A percentile compares a stretch with the other conserved stretches of the same genome.
Evolutionary conservation across 2,888 invertebrate species (phyloP).

Genomic region (Latheticus oryzae): DNA sequence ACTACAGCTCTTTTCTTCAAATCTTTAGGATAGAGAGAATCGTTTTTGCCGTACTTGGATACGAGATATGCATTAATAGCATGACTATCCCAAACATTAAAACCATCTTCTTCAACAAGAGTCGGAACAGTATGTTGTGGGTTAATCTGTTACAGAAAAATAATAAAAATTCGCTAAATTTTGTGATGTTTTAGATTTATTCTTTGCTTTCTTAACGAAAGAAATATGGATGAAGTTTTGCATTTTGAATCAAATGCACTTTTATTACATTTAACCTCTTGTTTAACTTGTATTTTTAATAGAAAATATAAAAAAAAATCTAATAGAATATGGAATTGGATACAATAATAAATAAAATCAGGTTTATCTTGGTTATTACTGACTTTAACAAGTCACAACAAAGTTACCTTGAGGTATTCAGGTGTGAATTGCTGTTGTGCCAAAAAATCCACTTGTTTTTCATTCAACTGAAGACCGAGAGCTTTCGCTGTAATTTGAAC

Average conservation of each 20-base stretch:
- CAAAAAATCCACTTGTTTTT: constrained; percentile 62
- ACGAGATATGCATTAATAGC: constrained; percentile 74
- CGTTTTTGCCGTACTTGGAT: constrained; percentile 69
- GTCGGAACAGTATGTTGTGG: constrained; percentile 75
- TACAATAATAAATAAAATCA: too few relatives aligned
- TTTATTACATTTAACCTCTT: too few relatives aligned
- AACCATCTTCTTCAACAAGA: constrained; percentile 69
- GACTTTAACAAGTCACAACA: too few relatives aligned
- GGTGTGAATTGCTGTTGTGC: constrained; percentile 62
- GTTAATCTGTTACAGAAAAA: constrained; percentile 70
- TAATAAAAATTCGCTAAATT: too few relatives aligned
- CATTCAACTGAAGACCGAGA: constrained; percentile 64
- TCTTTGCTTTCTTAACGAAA: too few relatives aligned
- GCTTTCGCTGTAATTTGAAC: constrained; percentile 66
- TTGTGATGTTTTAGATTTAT: too few relatives aligned
- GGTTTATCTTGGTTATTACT: too few relatives aligned
- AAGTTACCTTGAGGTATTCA: constrained; percentile 64
- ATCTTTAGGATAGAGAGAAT: constrained; percentile 70
- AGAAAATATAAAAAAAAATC: too few relatives aligned
- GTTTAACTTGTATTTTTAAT: too few relatives aligned
- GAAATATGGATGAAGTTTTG: constrained; percentile 19
- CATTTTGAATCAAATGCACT: too few relatives aligned
- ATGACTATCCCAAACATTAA: constrained; percentile 74
- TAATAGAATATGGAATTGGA: too few relatives aligned
- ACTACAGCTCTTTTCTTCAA: constrained; percentile 57